Base-by-base conservation (phyloP, 2,888 invertebrate genomes). In the Neoascia interrupta region DNA sequence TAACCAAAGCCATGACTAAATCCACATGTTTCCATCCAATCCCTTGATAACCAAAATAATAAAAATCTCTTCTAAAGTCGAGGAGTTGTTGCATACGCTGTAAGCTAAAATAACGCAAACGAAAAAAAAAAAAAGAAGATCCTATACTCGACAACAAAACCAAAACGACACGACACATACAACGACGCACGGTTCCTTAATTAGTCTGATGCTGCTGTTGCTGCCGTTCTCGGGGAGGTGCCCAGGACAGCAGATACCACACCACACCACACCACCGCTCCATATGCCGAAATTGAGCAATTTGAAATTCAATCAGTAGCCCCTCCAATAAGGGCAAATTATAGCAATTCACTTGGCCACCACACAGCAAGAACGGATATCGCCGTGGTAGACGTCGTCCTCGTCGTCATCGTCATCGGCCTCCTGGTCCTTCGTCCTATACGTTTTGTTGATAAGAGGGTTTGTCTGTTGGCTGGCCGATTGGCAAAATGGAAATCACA, bases 291-390 rank as follows among this genome's bases (percentile, higher is more conserved):
- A 88, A 88, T 88, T 88, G 88, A 88, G 88, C 87, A 88, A 88
- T 88, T 88, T 88, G 87, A 88, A 88, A 88, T 88, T 88, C 87
- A 88, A 88, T 88, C 88, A 88, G 88, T 88, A 88, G 88, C 87
- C 83, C 82, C 81, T 79, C 82, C 83, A 69, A 81, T 79, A 72
- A 69, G 85, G 84, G 85, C 84, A 87, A 87, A 87, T 87, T 87
- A 87, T 87, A 86, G 87, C 86, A 86, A 86, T 86, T 86, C 86
- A 87, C 86, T 85, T 72, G 79, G 79, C 79, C 79, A 73, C 79
- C 79, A 60, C 80, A 63, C 74, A 74, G 63, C 74, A 58, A 69
- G 74, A 74, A 63, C 64, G 53, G 74, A 74, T 70, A 64, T 58
- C 68, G 66, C 53, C 60, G 45, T 47, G 51, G 18, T 21, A 45